Conservation (phyloP, 1,140 invertebrate species). For the Brachionus plicatilis region DNA sequence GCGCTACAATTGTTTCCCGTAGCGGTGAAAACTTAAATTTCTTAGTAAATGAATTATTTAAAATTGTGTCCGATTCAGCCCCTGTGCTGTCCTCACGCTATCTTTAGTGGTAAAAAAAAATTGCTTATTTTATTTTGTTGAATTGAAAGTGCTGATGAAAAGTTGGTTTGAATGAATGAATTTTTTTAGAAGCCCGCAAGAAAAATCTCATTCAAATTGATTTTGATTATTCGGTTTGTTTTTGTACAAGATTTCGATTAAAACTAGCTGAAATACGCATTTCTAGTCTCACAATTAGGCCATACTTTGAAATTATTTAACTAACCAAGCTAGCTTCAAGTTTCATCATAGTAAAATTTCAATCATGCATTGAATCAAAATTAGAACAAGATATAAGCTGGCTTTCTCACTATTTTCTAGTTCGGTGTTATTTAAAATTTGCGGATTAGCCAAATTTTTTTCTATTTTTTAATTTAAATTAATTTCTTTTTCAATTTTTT, state of each 20-base stretch:
- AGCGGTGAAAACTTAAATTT: neutral
- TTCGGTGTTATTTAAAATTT: slow-evolving; percentile 9
- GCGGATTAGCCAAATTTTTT: neutral
- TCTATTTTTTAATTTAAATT: neutral
- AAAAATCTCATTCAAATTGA: neutral
- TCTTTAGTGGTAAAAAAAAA: neutral
- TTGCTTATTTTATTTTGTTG: neutral
- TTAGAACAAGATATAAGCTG: slow-evolving; percentile 5
- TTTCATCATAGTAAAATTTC: slow-evolving; percentile 29
- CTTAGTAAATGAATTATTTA: neutral
- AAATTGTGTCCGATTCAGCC: neutral
- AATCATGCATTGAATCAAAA: slow-evolving; percentile 32
- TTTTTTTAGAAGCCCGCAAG: neutral
- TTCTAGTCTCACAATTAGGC: neutral
- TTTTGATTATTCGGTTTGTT: neutral
- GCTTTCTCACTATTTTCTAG: neutral
- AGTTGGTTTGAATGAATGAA: neutral
- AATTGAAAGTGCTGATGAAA: neutral
- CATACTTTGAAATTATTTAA: neutral
- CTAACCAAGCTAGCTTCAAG: slow-evolving; percentile 5
- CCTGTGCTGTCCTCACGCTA: neutral
- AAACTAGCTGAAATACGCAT: neutral
- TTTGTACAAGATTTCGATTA: neutral
- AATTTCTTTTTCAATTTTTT: slow-evolving; percentile 45
- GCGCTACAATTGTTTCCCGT: neutral